Percentiles rank a stretch among this genome's conserved stretches.
Conservation (phyloP, 2,888 invertebrate genomes). For the Mactromeris polynyma region DNA sequence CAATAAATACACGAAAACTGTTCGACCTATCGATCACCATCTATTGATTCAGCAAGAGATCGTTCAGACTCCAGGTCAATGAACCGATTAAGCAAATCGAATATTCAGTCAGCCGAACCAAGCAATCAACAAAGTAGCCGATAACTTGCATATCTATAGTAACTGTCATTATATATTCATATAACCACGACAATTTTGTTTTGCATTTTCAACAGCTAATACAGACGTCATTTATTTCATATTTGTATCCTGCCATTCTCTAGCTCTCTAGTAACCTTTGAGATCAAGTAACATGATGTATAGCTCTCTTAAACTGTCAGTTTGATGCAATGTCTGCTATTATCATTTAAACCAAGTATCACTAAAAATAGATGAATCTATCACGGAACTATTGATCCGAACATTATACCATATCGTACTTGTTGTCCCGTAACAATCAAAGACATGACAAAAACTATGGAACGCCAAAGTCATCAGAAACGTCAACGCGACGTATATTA, state of each 20-base stretch:
- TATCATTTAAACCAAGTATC: slow-evolving; percentile 10
- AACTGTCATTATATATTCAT: no score
- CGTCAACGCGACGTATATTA: background rate
- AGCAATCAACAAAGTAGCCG: background rate
- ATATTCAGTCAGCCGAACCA: background rate
- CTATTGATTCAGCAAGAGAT: background rate
- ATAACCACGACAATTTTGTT: no score
- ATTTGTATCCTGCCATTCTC: background rate
- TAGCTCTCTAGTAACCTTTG: background rate
- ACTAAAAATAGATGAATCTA: slow-evolving; percentile 1
- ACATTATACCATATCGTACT: background rate
- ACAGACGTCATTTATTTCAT: background rate
- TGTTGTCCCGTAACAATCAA: background rate
- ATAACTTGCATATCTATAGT: background rate
- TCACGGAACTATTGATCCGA: slow-evolving; percentile 9
- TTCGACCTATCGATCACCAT: no score
- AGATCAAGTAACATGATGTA: background rate
- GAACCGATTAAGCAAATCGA: background rate
- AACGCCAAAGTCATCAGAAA: background rate
- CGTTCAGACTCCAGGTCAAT: background rate
- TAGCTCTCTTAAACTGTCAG: background rate
- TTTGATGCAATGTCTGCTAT: slow-evolving; percentile 5
- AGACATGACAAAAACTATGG: background rate
- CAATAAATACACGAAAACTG: no score
- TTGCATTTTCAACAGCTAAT: background rate